A percentile compares a stretch with the other conserved stretches of the same genome.
Conservation (phyloP, 2,888 invertebrate species). For the Loripinus fragilis region DNA sequence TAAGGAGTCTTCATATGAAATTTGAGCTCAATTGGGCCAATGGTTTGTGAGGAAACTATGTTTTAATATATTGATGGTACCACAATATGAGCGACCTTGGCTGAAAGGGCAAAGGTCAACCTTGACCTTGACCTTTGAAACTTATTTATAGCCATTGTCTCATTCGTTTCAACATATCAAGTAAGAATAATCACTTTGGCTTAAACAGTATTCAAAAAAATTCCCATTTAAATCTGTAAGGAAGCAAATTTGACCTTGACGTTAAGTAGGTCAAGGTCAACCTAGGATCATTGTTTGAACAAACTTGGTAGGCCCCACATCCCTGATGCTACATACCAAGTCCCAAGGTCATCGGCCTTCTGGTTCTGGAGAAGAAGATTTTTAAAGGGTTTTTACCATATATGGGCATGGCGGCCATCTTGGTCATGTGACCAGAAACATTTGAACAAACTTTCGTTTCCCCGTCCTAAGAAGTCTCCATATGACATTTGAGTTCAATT, state of each 20-base stretch:
- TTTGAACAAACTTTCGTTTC: neutral
- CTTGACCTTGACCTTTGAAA: no score
- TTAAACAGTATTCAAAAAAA: no score
- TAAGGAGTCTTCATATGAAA: no score
- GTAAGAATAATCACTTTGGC: no score
- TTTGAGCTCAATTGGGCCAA: no score
- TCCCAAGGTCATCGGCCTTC: neutral
- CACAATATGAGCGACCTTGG: no score
- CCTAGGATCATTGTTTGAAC: neutral
- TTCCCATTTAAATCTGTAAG: neutral
- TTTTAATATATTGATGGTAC: no score
- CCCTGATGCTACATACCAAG: no score
- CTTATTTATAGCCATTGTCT: no score
- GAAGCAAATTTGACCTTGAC: neutral
- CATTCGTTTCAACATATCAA: no score
- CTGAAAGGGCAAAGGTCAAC: no score
- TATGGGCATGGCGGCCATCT: conserved; percentile 1
- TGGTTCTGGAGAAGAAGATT: conserved; percentile 11
- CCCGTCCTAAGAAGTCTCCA: neutral
- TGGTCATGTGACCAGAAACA: neutral
- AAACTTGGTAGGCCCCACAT: neutral
- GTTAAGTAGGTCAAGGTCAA: neutral
- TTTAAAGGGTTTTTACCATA: conserved; percentile 4
- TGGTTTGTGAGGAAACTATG: no score
- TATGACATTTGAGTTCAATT: neutral